Conservation (phyloP, 2,113 vertebrate genomes). For the Carassius gibelio region DNA sequence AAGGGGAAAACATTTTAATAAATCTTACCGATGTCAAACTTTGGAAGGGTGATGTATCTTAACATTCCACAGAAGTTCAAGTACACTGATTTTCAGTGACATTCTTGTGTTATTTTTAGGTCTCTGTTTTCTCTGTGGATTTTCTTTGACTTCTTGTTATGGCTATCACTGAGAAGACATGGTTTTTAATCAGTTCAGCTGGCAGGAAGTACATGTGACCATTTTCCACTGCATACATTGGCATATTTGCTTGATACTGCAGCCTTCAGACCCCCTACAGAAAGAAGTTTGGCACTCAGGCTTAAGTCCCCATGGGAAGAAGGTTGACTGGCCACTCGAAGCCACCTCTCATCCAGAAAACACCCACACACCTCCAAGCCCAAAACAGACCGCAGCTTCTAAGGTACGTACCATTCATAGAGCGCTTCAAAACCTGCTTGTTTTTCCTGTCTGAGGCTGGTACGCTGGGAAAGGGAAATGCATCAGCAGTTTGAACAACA, state of each 20-base stretch:
- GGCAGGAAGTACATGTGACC: conserved; percentile 54
- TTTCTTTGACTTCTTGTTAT: conserved; percentile 35
- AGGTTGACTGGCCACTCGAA: background rate
- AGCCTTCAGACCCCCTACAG: background rate
- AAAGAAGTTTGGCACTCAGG: background rate
- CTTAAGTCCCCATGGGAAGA: conserved; percentile 6
- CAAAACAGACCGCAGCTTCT: background rate
- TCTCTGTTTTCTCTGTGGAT: background rate
- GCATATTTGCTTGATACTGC: conserved; percentile 8
- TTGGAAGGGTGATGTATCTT: background rate
- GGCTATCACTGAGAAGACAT: conserved; percentile 36
- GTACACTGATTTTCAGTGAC: background rate
- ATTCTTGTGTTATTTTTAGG: conserved; percentile 44
- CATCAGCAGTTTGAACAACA: conserved; percentile 65
- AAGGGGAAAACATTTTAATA: background rate
- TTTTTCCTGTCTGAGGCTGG: background rate
- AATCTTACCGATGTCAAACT: background rate
- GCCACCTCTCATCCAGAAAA: conserved; percentile 3
- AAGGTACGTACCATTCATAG: background rate
- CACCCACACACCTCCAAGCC: background rate
- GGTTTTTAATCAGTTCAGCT: conserved; percentile 57
- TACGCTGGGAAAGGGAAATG: conserved; percentile 58
- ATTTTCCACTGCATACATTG: conserved; percentile 22
- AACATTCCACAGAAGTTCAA: background rate
- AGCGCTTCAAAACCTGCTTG: background rate